Evolutionary conservation across 2,888 invertebrate genomes (phyloP), one percentile per base, ranked within the genome.

Genomic region (Nomada fucata): DNA sequence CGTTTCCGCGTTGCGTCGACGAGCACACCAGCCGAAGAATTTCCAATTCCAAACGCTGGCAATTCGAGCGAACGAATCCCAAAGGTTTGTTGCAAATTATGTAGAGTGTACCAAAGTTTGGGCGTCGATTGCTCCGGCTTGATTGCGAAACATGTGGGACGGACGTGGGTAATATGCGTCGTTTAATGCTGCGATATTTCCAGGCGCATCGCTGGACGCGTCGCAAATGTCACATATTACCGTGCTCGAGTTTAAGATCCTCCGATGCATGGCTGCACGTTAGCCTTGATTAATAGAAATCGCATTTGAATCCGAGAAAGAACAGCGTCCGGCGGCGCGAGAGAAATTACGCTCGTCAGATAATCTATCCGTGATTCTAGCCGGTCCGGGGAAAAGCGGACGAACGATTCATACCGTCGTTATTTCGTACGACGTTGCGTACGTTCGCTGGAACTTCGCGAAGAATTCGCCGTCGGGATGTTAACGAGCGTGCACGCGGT

Each of bases 371-470:
- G 7, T 5, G 55, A 50, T 36, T 20, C 26, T 60, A 36, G 13
- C 29, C 18, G 59, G 15, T 59, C 18, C 64, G 7, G 65, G n/a
- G 59, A 67, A 64, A 76, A 55, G 76, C 26, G 26, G 5, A 18
- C 23, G 3, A 50, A 7, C 15, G 42, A 20, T 42, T 52, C 52
- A 18, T 36, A 20, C 55, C 23, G 69, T 36, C 9, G 5, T n/a
- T 68, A 69, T 69, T 65, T 11, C 20, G 52, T 75, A 75, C 69
- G 75, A 63, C 57, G 36, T 36, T 20, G 55, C 64, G 53, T 60
- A 47, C 63, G 60, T 64, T 1, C 9, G 10, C 23, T 18, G 13
- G 60, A 71, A 79, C 78, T 42, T 23, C 53, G 50, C 2, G 36
- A 47, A 15, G 79, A 76, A 76, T 76, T 60, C 64, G 36, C 65